Evolutionary conservation across 2,888 invertebrate genomes (phyloP), one percentile per base, ranked within the genome.

Genomic region (Eupithecia vulgata): DNA sequence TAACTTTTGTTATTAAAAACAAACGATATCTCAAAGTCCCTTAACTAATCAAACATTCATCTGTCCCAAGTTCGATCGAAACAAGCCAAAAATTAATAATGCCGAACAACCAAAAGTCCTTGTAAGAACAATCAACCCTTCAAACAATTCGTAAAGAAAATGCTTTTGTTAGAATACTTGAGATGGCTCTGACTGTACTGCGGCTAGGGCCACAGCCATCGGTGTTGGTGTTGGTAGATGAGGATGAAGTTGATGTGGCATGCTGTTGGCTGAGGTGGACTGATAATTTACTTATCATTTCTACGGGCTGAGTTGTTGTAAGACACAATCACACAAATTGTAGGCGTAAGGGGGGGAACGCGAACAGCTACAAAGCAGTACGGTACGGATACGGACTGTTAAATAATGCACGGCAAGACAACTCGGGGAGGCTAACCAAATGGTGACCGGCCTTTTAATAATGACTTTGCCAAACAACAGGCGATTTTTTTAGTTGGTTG

Each of bases 121-220:
- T 68, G 66, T 70, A 81, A 78, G 77, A 79, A 80, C 81, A 82
- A 76, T 73, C 64, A 83, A 86, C 85, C 85, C 85, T 85, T 81
- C 79, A 76, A 83, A 83, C 81, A 81, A 84, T 83, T 81, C 81
- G 74, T 76, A 81, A 87, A 86, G 84, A 86, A 86, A 84, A 81
- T 79, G 77, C 80, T 81, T 80, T 81, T 64, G 82, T 82, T 83
- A 83, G 86, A 88, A 88, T 86, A 89, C 84, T 85, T 82, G 78
- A 82, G 85, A 86, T 87, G 82, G 85, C 87, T 88, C 87, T 75
- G 75, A 86, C 89, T 76, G 87, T 88, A 89, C 88, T 81, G 82
- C 80, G 75, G 59, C 70, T 73, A 76, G 66, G 75, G 75, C 76
- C 77, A 30, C 4, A 1, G 30, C 30, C 30, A 68, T 25, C 17